Evolutionary conservation across 2,888 invertebrate genomes (phyloP).

Genomic region (Neocrepidodera transversa): DNA sequence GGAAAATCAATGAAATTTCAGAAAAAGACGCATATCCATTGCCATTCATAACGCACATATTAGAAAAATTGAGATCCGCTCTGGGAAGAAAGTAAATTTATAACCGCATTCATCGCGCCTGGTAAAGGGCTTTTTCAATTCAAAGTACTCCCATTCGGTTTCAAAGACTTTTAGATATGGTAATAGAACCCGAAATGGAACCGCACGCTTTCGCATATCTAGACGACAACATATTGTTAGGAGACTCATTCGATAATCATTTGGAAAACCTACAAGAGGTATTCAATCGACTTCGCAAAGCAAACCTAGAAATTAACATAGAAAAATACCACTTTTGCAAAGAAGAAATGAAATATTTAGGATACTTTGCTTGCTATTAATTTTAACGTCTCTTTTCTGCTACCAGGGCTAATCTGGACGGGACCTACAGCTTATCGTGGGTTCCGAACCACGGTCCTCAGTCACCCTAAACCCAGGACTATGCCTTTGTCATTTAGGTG

Average conservation of each 20-base stretch:
- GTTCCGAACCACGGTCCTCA: no score
- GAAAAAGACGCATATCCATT: constrained; percentile 42
- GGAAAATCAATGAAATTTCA: not conserved
- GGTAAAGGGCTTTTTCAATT: no score
- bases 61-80: constrained; percentile 44
- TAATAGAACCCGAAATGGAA: constrained; percentile 11
- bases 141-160: not conserved
- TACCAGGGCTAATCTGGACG: no score
- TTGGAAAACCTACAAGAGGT: constrained; percentile 17
- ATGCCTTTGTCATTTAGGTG: no score
- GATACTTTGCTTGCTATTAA: constrained; percentile 21
- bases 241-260: constrained; percentile 32
- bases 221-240: constrained; percentile 26
- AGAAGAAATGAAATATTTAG: constrained; percentile 17
- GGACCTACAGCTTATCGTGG: no score
- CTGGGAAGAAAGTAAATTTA: no score
- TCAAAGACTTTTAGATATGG: constrained; percentile 5
- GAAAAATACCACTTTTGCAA: constrained; percentile 29
- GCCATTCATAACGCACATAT: constrained; percentile 42
- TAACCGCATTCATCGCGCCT: no score
- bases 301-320: constrained; percentile 18
- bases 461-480: no score
- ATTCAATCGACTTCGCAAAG: constrained; percentile 14
- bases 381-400: no score
- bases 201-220: constrained; percentile 7